Base-by-base conservation (phyloP, 2,113 vertebrate genomes). In the Epinephelus lanceolatus region DNA sequence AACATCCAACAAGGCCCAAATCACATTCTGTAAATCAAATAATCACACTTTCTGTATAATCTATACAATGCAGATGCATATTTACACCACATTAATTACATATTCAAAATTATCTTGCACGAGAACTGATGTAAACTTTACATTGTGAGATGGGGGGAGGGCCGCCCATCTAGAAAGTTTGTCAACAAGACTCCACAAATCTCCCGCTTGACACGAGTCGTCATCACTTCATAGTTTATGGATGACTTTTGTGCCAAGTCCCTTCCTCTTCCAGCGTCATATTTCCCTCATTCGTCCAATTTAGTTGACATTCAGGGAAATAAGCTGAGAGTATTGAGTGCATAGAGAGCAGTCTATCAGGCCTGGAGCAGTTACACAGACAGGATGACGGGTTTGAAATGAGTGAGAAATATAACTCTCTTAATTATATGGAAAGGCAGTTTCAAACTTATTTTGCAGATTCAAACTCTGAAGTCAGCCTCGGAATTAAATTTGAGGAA, bases 261-360 rank as follows among this genome's bases (percentile, higher is more conserved):
- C 49, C 49, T 57, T 76, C 73, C 73, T 65, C 55, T 71, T 74
- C 37, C 77, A 18, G 71, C 49, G 1, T 60, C 62, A 63, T 18
- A 81, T 78, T 79, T 66, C 81, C 87, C 78, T 83, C 80, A 70
- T 94, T 88, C 79, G 87, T 91, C 85, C 86, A 92, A 88, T 86
- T 93, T 81, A 91, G 87, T 93, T 95, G 96, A 97, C 96, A 97
- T 95, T 95, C 90, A 85, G 92, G 90, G 92, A 96, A 96, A 96
- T 96, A 95, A 95, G 94, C 95, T 89, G 91, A 94, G 89, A 91
- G 85, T 94, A 95, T 68, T 76, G 87, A 78, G 73, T 86, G 90
- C 89, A 91, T 96, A 97, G 94, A 93, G 93, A 95, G 88, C 93
- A 91, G 87, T 92, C 76, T 66, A 52, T 86, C 87, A 88, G 86